A percentile compares a stretch with the other conserved stretches of the same genome.
phyloP scores from a whole-genome alignment of 1,140 invertebrate species.

The Bombus superbus region DNA sequence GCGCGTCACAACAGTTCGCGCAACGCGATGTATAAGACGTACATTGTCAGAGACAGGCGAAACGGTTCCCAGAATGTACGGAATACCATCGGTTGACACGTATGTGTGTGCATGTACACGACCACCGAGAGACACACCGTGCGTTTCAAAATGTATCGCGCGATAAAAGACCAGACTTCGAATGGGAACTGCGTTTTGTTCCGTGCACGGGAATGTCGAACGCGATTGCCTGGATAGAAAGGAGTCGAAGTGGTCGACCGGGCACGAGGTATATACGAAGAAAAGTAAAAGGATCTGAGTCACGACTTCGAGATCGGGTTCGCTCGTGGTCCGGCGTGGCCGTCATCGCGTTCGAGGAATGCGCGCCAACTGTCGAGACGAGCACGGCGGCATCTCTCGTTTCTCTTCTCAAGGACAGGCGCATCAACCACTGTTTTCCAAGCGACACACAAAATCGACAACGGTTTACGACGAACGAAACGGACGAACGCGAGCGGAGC shows the following conservation, averaged over 20 bases:
- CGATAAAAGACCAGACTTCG: not conserved
- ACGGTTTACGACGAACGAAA: not conserved
- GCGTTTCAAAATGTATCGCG: not conserved
- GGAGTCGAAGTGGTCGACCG: not conserved
- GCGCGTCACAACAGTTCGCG: not conserved
- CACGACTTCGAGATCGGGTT: slow-evolving; percentile 23
- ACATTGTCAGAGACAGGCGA: not conserved
- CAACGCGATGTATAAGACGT: not conserved
- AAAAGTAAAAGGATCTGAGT: slow-evolving; percentile 51
- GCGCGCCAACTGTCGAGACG: not conserved
- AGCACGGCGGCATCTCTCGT: not conserved
- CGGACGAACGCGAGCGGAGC: not conserved
- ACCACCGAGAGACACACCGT: too few relatives aligned
- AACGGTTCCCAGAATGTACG: not conserved
- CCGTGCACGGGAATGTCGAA: not conserved
- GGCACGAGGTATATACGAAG: slow-evolving; percentile 17
- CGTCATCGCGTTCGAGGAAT: slow-evolving; percentile 22
- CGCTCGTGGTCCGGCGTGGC: not conserved
- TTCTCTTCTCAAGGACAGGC: not conserved
- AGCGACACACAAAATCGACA: not conserved
- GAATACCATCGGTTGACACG: not conserved
- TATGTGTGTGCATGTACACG: too few relatives aligned
- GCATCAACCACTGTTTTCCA: not conserved
- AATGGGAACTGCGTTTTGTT: slow-evolving; percentile 1
- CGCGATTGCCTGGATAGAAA: slow-evolving; percentile 2